Conservation (phyloP, 2,888 invertebrate species). For the Sialis lutaria region DNA sequence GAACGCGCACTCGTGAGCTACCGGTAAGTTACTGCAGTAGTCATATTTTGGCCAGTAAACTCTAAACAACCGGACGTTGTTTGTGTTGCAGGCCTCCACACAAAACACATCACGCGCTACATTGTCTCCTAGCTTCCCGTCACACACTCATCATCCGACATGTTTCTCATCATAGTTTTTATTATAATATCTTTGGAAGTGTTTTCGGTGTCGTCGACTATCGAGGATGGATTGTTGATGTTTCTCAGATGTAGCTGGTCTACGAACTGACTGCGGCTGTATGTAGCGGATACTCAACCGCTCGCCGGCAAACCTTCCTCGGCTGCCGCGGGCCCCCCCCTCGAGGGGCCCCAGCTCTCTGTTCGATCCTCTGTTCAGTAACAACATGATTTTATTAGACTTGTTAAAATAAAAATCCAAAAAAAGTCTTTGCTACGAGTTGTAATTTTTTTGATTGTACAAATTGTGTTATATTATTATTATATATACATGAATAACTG, state of each 20-base stretch:
- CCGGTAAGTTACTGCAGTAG: conserved; percentile 9
- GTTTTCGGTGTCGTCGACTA: conserved; percentile 4
- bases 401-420: conserved; percentile 17
- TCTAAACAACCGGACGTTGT: no score
- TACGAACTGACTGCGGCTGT: conserved; percentile 12
- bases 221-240: conserved; percentile 24
- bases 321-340: no score
- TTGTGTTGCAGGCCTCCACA: no score
- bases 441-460: conserved; percentile 52
- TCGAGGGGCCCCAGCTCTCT: background rate
- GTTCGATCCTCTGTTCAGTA: conserved; percentile 2
- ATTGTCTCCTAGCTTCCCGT: conserved; percentile 21
- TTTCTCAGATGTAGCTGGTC: conserved; percentile 28
- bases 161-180: conserved; percentile 5
- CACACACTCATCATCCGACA: conserved; percentile 21
- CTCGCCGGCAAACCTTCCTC: no score
- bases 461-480: conserved; percentile 37
- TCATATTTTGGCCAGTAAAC: no score
- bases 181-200: conserved; percentile 12
- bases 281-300: no score
- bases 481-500: background rate
- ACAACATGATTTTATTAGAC: background rate
- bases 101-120: no score
- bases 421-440: conserved; percentile 47
- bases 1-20: conserved; percentile 28